A percentile compares a stretch with the other conserved stretches of the same genome.
Conservation (phyloP, 2,797 vertebrate species). For the Ptychobarbus kaznakovi region DNA sequence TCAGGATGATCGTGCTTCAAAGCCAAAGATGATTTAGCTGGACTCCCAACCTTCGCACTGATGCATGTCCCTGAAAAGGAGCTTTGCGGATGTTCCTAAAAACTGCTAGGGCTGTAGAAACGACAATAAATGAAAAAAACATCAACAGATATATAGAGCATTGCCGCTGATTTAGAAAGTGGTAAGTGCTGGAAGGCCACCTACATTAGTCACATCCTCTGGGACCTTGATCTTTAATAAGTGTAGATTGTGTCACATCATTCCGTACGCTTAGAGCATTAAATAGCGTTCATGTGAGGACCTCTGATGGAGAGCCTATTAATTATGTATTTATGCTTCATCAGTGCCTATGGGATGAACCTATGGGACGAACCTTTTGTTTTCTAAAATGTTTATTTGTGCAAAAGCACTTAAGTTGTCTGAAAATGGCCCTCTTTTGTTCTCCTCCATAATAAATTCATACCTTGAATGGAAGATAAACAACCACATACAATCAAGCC, state of each 20-base stretch:
- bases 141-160: conserved; percentile 20
- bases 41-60: conserved; percentile 20
- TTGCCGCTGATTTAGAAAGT: conserved; percentile 30
- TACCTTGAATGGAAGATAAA: conserved; percentile 33
- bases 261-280: conserved; percentile 18
- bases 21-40: conserved; percentile 39
- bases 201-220: conserved; percentile 40
- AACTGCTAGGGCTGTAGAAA: conserved; percentile 40
- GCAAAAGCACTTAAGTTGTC: conserved; percentile 25
- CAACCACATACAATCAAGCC: conserved; percentile 8
- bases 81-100: conserved; percentile 22
- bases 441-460: conserved; percentile 31
- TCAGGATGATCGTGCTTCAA: conserved; percentile 9
- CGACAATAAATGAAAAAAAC: conserved; percentile 19
- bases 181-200: conserved; percentile 39
- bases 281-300: background rate
- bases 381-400: conserved; percentile 24
- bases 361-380: background rate
- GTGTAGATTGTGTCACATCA: conserved; percentile 20
- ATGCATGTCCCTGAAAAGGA: conserved; percentile 40
- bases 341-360: conserved; percentile 3
- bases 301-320: conserved; percentile 6
- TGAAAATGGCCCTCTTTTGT: conserved; percentile 31
- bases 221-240: conserved; percentile 37
- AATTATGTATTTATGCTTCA: conserved; percentile 45